phyloP scores from a whole-genome alignment of 2,888 invertebrate species.

The Choreutis nemorana region DNA sequence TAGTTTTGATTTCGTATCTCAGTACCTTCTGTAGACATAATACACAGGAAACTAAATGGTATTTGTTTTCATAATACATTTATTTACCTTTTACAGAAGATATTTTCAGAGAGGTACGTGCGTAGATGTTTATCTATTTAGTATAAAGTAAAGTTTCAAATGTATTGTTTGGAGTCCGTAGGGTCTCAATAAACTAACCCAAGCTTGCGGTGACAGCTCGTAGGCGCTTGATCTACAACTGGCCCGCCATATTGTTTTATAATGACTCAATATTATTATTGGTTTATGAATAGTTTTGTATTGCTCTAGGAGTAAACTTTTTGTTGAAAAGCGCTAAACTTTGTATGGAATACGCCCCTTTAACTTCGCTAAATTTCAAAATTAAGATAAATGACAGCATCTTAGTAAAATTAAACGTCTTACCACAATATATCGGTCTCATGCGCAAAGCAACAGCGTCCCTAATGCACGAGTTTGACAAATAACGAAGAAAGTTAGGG shows the following conservation, averaged over 20 bases:
- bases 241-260: constrained; percentile 49
- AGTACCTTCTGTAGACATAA: no score
- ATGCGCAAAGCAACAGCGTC: constrained; percentile 26
- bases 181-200: constrained; percentile 43
- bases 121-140: no score
- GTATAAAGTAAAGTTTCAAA: no score
- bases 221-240: constrained; percentile 43
- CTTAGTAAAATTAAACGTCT: constrained; percentile 48
- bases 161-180: no score
- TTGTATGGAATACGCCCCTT: no score
- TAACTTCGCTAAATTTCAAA: constrained; percentile 32
- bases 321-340: no score
- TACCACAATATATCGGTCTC: constrained; percentile 51
- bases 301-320: no score
- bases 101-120: no score
- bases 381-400: constrained; percentile 50
- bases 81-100: no score
- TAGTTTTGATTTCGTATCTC: no score
- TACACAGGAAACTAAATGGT: no score
- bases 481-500: constrained; percentile 48
- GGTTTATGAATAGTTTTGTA: constrained; percentile 25
- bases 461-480: constrained; percentile 43
- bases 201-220: constrained; percentile 42
- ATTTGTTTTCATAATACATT: no score
- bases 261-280: constrained; percentile 17